phyloP scores from a whole-genome alignment of 2,888 invertebrate species.

The Neoascia interrupta region DNA sequence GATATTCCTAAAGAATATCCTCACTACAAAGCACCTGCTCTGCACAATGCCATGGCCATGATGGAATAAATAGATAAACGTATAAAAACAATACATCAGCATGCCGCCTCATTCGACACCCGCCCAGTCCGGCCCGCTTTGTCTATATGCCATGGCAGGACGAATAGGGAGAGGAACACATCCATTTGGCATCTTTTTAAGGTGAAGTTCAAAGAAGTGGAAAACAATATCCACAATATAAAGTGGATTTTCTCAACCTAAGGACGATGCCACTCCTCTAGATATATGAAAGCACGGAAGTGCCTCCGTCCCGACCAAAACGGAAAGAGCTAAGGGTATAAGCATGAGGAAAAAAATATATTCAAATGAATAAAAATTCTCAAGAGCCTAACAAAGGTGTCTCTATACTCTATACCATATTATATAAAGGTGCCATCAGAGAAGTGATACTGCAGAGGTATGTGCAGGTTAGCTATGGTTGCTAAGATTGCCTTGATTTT shows the following conservation, averaged over 20 bases:
- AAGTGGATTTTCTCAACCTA: conserved; percentile 43
- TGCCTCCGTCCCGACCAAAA: no score
- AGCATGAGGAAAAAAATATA: conserved; percentile 12
- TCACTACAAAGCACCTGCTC: conserved; percentile 46
- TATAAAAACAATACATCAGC: conserved; percentile 38
- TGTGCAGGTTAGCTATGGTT: conserved; percentile 27
- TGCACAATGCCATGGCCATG: conserved; percentile 47
- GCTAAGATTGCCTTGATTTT: conserved; percentile 29
- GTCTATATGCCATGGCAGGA: not conserved
- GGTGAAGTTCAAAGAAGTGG: conserved; percentile 68
- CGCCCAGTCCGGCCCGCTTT: not conserved
- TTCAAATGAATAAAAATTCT: conserved; percentile 55
- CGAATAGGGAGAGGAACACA: not conserved
- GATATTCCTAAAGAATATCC: conserved; percentile 31
- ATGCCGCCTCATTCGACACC: not conserved
- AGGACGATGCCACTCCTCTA: conserved; percentile 8
- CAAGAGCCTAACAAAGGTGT: conserved; percentile 41
- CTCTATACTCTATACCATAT: not conserved
- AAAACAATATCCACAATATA: conserved; percentile 61
- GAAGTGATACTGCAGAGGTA: not conserved
- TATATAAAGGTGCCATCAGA: conserved; percentile 13
- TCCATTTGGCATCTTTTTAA: conserved; percentile 52
- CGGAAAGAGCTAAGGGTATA: conserved; percentile 17
- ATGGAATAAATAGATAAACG: conserved; percentile 43
- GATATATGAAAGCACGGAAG: conserved; percentile 15